A percentile compares a stretch with the other conserved stretches of the same genome.
These are phyloP conservation scores for Rhogogaster chlorosoma DNA, from an alignment of 2,888 invertebrate genomes.

Conservation along the genomic window DNA sequence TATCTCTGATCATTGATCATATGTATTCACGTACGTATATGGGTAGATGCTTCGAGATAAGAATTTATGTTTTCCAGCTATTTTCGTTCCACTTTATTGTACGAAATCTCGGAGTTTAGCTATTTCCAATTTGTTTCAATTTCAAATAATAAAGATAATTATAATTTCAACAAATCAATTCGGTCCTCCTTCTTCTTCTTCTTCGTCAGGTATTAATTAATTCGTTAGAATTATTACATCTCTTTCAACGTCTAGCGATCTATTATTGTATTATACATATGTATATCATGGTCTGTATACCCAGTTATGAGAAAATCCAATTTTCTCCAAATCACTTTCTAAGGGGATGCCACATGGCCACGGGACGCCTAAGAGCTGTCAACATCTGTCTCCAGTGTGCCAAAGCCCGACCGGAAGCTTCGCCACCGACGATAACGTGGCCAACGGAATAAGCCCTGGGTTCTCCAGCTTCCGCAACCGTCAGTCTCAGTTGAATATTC, in stretches of 20 bases:
- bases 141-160: neutral
- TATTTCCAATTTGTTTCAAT: neutral
- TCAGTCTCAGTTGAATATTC: constrained; percentile 88
- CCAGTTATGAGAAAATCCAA: neutral
- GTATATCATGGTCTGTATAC: neutral
- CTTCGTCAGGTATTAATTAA: neutral
- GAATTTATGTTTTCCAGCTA: neutral
- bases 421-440: constrained; percentile 89
- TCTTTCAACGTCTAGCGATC: constrained; percentile 45
- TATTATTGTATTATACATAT: constrained; percentile 28
- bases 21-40: neutral
- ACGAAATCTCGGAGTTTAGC: neutral
- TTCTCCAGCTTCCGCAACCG: constrained; percentile 80
- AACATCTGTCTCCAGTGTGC: constrained; percentile 93
- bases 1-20: neutral
- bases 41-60: neutral
- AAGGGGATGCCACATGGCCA: constrained; percentile 92
- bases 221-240: constrained; percentile 18
- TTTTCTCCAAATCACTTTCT: constrained; percentile 76
- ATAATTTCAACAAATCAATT: neutral
- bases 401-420: constrained; percentile 85
- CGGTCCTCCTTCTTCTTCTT: neutral
- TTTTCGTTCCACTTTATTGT: neutral
- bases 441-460: constrained; percentile 84
- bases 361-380: constrained; percentile 87